Evolutionary conservation across 2,797 vertebrate species (phyloP), one percentile per base, ranked within the genome.

Genomic region (Poecilia picta): DNA sequence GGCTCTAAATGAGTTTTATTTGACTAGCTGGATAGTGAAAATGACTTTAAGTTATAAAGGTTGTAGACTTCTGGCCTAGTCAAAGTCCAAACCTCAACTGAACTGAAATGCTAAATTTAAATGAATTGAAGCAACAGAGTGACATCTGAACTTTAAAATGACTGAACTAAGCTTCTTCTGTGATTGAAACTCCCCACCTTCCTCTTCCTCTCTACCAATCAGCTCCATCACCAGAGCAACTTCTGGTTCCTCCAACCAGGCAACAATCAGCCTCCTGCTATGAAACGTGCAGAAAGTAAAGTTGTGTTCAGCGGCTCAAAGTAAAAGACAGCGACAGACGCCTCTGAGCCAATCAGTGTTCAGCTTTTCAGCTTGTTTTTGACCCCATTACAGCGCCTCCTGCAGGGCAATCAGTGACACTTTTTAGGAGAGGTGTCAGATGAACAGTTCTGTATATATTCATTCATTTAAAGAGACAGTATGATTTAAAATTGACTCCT

Each of bases 221-320:
- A 86, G n/a, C 78, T 77, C 36, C 75, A 78, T 91, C 77, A 78
- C 76, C 92, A 92, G 83, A 73, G 91, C 85, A 93, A 94, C 92
- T 81, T 25, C 77, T 77, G 78, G 83, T 83, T 88, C 87, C 91
- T 89, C 81, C 68, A 81, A 73, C 74, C 74, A 49, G 83, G 82
- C 74, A 57, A 75, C 89, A 93, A 92, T 92, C 93, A 92, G 57
- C 92, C 92, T 83, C 89, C 91, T 86, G 88, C 83, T n/a, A 66
- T 12, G n/a, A 64, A 72, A 28, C 64, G 59, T 75, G 46, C 75
- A 20, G 33, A 68, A 55, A 45, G 55, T 73, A 71, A 74, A n/a
- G 46, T 55, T 53, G 16, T 62, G 49, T 78, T 83, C 36, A 16
- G 75, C 25, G 13, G 8, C 73, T 79, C 70, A 71, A 79, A 73